A percentile compares a stretch with the other conserved stretches of the same genome.
These are phyloP conservation scores for Sphecodes monilicornis DNA, from an alignment of 2,888 invertebrate species.

Conservation along the genomic window DNA sequence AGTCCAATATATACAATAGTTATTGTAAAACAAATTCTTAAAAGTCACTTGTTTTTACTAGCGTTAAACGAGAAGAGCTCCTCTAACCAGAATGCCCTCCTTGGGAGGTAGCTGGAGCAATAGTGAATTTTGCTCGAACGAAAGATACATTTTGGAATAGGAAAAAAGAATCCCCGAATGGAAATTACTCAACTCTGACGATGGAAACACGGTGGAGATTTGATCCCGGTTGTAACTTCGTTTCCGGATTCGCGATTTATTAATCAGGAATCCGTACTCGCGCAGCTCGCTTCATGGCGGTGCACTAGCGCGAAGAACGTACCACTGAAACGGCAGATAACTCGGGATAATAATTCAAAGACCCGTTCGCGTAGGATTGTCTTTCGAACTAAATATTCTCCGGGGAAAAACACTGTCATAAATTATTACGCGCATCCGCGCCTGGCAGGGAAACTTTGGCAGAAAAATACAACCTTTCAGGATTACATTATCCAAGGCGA, in stretches of 20 bases:
- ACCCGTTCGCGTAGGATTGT: constrained; percentile 46
- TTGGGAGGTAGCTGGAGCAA: not conserved
- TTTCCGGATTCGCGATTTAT: constrained; percentile 49
- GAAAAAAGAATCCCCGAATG: not conserved
- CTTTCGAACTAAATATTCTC: constrained; percentile 55
- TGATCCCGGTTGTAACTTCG: constrained; percentile 32
- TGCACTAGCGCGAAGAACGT: constrained; percentile 13
- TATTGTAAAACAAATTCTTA: too few relatives aligned
- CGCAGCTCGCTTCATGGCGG: not conserved
- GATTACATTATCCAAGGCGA: constrained; percentile 30
- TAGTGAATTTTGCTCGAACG: not conserved
- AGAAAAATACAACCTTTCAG: constrained; percentile 52
- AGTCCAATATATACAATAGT: too few relatives aligned
- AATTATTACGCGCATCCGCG: constrained; percentile 34
- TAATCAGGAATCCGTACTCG: constrained; percentile 36
- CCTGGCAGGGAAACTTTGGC: constrained; percentile 6
- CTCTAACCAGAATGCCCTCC: not conserved
- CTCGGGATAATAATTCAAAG: constrained; percentile 49
- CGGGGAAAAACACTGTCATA: constrained; percentile 51
- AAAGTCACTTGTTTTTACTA: too few relatives aligned
- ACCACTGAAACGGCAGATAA: constrained; percentile 35
- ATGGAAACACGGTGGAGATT: constrained; percentile 13
- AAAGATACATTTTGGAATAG: not conserved
- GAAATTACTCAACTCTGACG: constrained; percentile 3
- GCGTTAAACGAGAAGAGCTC: too few relatives aligned